Evolutionary conservation across 2,113 vertebrate genomes (phyloP), one percentile per base, ranked within the genome.

Genomic region (Oophaga pumilio): DNA sequence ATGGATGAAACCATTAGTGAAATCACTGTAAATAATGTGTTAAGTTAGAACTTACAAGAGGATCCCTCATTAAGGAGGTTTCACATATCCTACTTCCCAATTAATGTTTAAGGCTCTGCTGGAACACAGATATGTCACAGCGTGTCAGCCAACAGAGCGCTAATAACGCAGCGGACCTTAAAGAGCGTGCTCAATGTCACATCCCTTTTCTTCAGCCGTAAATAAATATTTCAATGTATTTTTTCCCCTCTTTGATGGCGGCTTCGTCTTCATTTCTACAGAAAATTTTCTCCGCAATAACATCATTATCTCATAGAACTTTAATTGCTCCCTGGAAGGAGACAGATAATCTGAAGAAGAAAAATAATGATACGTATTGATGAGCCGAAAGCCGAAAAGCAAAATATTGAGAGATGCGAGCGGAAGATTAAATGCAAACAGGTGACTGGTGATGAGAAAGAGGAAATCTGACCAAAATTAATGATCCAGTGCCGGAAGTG

Each of bases 11-110:
- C 94, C 93, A 95, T 96, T 95, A 96, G 93, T 89, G 89, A 92
- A 94, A 94, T 95, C 93, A 94, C 93, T 95, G 95, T 96, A 96
- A 96, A 95, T 96, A 95, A 94, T 92, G 91, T 93, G 92, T 91
- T 93, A 92, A 94, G 93, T 94, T 93, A 92, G 91, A 94, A 95
- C 93, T 93, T 95, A 95, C 94, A 95, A 95, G 94, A 94, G 92
- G 94, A 94, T 94, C 94, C 95, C 94, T 96, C 95, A 94, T 96
- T 95, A 96, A 94, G 94, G 92, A 84, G 13, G 81, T 93, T 93
- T 93, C 85, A 93, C 93, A 93, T 92, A 90, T 94, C 93, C 94
- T 94, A 91, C 93, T 95, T 94, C 91, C 95, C 95, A 95, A 95
- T 96, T 95, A 95, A 94, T 93, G 95, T 93, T 93, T 93, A 93